phyloP scores from a whole-genome alignment of 2,113 vertebrate species.

The Grantiella picta region DNA sequence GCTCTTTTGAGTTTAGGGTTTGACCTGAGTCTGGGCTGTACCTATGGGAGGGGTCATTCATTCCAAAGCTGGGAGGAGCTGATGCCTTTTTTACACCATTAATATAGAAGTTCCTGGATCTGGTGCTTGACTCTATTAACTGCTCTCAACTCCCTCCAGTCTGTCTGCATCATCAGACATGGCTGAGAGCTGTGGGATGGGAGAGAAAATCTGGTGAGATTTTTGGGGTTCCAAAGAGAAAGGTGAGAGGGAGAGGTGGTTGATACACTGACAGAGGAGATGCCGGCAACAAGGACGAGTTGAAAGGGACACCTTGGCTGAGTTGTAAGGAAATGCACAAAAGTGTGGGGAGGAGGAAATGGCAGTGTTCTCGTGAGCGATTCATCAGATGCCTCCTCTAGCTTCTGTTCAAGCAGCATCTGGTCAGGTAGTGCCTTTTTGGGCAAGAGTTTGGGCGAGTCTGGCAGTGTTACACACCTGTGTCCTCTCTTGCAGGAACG shows the following conservation, averaged over 20 bases:
- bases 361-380: neutral
- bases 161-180: neutral
- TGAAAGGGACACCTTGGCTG: neutral
- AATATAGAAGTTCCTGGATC: neutral
- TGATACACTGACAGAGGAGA: neutral
- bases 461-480: neutral
- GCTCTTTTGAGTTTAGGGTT: neutral
- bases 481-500: conserved; percentile 82
- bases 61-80: neutral
- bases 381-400: neutral
- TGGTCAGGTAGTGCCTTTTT: neutral
- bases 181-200: neutral
- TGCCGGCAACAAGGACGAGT: neutral
- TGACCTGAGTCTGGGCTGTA: neutral
- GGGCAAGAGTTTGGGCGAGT: neutral
- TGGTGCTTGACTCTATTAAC: neutral
- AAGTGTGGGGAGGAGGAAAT: neutral
- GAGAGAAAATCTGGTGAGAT: neutral
- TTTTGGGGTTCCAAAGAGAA: neutral
- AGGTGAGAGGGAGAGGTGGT: neutral
- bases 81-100: neutral
- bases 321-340: neutral
- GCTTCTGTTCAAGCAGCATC: neutral
- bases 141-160: neutral
- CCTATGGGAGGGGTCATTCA: neutral